Conservation (phyloP, 2,113 vertebrate genomes). For the Mobula birostris region DNA sequence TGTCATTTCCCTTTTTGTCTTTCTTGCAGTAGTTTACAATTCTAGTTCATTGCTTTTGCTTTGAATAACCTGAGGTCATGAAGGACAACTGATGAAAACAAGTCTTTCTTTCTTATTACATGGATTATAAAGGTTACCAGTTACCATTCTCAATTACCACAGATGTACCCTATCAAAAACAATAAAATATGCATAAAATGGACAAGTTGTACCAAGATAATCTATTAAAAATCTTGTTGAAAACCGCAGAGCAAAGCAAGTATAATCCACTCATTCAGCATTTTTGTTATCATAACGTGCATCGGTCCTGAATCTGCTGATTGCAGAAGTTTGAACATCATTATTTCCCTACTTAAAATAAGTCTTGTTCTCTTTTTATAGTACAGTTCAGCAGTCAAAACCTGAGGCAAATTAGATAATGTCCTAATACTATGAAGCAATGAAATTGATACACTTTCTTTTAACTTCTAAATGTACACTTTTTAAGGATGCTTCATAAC, state of each 20-base stretch:
- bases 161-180: neutral
- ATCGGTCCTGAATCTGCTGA: neutral
- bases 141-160: neutral
- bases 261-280: neutral
- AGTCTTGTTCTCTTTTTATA: slow-evolving; percentile 13
- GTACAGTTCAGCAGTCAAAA: slow-evolving; percentile 13
- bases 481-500: neutral
- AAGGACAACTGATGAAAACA: no score
- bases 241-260: neutral
- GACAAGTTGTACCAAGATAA: neutral
- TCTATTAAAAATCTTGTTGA: neutral
- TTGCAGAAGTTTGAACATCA: neutral
- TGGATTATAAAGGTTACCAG: neutral
- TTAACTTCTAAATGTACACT: neutral
- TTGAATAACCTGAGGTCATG: no score
- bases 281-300: neutral
- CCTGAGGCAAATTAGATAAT: neutral
- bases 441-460: neutral
- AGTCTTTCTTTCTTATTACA: neutral
- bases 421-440: neutral
- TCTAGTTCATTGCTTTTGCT: neutral
- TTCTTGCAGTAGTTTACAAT: neutral
- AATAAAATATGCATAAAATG: neutral
- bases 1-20: neutral
- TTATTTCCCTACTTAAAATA: neutral